Conservation (phyloP, 2,113 vertebrate genomes). For the Cyrtonyx montezumae region DNA sequence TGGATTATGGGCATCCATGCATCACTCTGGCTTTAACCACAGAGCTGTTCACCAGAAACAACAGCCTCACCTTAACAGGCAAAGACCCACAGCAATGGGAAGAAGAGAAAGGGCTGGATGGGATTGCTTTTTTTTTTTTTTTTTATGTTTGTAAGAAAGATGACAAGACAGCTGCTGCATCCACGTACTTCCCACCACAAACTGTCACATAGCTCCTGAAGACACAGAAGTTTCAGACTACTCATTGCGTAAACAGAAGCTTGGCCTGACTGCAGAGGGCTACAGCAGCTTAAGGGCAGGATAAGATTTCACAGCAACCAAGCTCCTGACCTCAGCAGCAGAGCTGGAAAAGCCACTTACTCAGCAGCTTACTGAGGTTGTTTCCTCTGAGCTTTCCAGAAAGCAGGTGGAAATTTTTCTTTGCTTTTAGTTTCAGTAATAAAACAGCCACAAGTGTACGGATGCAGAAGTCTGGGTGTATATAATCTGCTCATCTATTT, state of each 20-base stretch:
- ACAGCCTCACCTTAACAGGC: neutral
- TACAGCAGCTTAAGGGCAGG: neutral
- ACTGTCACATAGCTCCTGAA: fast-evolving
- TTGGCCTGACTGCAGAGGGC: neutral
- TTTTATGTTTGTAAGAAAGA: neutral
- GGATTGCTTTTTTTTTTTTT: no score
- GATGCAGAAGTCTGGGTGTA: neutral
- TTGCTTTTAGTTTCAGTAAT: neutral
- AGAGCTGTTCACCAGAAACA: neutral
- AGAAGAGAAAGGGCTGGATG: neutral
- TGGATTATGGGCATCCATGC: neutral
- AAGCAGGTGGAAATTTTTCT: constrained; percentile 15
- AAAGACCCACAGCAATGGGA: neutral
- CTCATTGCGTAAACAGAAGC: neutral
- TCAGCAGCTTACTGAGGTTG: fast-evolving
- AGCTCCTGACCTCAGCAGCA: neutral
- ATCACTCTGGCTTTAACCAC: neutral
- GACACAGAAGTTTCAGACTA: neutral
- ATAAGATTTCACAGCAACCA: neutral
- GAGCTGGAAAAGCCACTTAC: neutral
- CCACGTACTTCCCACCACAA: neutral
- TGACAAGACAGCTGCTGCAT: neutral
- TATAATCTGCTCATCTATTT: neutral
- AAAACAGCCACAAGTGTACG: neutral
- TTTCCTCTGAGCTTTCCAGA: neutral